Base-by-base conservation (phyloP, 2,797 vertebrate genomes). In the Hylomyscus alleni region DNA sequence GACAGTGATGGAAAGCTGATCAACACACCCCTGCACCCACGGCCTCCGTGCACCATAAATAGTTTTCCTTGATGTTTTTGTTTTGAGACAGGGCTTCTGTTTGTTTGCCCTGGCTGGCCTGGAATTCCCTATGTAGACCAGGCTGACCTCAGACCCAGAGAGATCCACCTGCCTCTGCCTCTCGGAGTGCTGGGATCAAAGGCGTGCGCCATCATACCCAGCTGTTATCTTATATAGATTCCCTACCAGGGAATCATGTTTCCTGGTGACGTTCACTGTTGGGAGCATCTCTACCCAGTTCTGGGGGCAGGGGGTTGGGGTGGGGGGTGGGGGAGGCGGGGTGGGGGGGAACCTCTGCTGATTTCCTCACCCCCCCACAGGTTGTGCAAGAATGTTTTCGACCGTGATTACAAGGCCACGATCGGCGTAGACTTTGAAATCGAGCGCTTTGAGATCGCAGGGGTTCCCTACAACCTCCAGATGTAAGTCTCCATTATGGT, bases 341-440 rank as follows among this genome's bases (percentile, higher is more conserved):
- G 50, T 6, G 81, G 26, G 34, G 67, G 9, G 69, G 40, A 6
- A 13, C 82, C 40, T 24, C 92, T 89, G 56, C 58, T 19, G 2
- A 40, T 13, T 47, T 34, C 69, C 78, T 54, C 0, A 0, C 13
- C 37, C 78, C 78, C 89, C 26, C 82, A 6, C 97, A 99, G 99
- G 97, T 99, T 99, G 98, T 99, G 99, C 98, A 99, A 99, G 98
- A 98, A 99, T 73, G 97, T 97, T n/a, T 99, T 99, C 98, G 99
- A 99, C 95, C 98, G 99, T 60, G 98, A 99, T 97, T 99, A 99
- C 97, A 99, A 99, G 98, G 99, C 99, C 2, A 99, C 99, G 17
- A 99, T 99, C 1, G 99, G 99, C 24, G 99, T 99, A 15, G 99
- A 99, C 98, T 99, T 99, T 97, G 99, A 99, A 98, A 99, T 99